Conservation (phyloP, 2,113 vertebrate genomes). For the Lophura nycthemera region DNA sequence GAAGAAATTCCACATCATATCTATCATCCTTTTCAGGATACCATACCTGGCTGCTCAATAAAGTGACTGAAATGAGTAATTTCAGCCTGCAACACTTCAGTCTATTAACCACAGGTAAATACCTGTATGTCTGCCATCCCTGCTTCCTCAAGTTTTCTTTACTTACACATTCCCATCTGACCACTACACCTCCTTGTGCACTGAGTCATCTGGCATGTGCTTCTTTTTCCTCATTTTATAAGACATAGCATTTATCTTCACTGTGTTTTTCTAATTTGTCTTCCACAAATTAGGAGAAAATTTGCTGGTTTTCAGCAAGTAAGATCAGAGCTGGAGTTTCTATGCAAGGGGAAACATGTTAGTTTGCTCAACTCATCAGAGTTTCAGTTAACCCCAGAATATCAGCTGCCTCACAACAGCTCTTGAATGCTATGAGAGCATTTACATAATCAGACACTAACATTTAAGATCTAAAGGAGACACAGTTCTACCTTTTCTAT, state of each 20-base stretch:
- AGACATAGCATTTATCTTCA: not conserved
- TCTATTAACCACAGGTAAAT: not conserved
- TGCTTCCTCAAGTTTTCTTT: not conserved
- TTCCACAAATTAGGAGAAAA: not conserved
- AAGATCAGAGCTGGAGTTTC: not conserved
- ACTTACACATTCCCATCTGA: constrained; percentile 12
- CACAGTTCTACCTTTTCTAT: not conserved
- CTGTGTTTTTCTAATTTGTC: not conserved
- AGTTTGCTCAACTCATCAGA: not conserved
- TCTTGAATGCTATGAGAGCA: rapidly evolving
- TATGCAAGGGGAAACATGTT: not conserved
- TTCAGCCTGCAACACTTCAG: not conserved
- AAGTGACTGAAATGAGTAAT: not conserved
- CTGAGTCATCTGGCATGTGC: not conserved
- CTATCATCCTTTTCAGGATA: not conserved
- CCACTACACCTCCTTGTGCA: not conserved
- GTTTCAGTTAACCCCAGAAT: not conserved
- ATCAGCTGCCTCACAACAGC: not conserved
- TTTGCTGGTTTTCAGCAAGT: not conserved
- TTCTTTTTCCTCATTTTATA: not conserved
- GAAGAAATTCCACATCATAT: not conserved
- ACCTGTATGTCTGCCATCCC: not conserved
- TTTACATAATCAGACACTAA: not conserved
- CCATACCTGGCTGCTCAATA: not conserved
- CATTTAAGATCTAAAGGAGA: not conserved